Evolutionary conservation across 2,113 vertebrate species (phyloP), one percentile per base, ranked within the genome.

Genomic region (Kobus ellipsiprymnus): DNA sequence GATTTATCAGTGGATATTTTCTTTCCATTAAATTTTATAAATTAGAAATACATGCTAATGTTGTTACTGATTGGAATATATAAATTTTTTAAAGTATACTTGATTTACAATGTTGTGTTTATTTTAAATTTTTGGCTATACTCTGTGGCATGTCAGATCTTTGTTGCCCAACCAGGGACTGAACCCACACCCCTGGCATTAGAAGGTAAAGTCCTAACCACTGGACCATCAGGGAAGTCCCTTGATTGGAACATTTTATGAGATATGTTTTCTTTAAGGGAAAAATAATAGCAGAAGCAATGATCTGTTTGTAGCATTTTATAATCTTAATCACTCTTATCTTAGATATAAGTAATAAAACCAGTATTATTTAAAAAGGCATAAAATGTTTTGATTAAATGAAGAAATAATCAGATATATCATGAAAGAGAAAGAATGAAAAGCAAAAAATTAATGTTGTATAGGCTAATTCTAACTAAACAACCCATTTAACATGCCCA

Each of bases 1-100:
- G 2, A 87, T 78, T 87, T 94, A 71, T 67, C 27, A 80, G 11
- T 90, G 44, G 88, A 25, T 91, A 80, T 55, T 85, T 96, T 94
- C 80, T 91, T 88, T 93, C 10, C 62, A 36, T 90, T 55, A 91
- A 80, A 67, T 94, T 86, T 95, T 23, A 94, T 83, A 94, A 78
- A 55, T 54, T 95, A 80, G 50, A 23, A 92, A 86, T 82, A 77
- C n/a, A 57, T 2, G 52, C 21, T 94, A 90, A 86, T 64, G 67
- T 7, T 5, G 46, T 71, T 71, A 54, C 44, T 87, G 14, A 84
- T 33, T 62, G 12, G 3, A 78, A 59, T 77, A 77, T 77, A 14
- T 27, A 44, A 7, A 14, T 1, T 77, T 77, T 77, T 77, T 44
- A 1, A 77, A 44, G 71, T 44, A 27, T 44, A 44, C 21, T 77